Evolutionary conservation across 2,888 invertebrate genomes (phyloP), one percentile per base, ranked within the genome.

Genomic region (Phania funesta): DNA sequence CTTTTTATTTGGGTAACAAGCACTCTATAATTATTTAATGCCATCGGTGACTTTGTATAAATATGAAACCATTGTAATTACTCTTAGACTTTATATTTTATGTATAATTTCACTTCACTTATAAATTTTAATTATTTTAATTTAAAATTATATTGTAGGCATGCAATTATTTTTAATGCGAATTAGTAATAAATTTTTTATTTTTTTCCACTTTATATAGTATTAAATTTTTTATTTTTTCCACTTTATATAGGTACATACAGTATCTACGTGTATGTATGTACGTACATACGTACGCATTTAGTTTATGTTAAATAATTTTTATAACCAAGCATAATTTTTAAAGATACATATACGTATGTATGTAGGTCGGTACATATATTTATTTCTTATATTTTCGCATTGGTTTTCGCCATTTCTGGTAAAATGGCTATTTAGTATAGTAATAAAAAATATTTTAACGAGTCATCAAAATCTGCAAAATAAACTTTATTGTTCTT

Each of bases 381-480:
- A 18, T 35, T 29, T 18, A 2, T 13, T 32, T 26, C 22, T 8
- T 32, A 32, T 32, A 24, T 54, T 35, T 70, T 70, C 22, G 1
- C 20, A 20, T 60, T 50, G 26, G 48, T 71, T 73, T 76, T 22
- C 70, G 62, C 22, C 24, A 71, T 29, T 41, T 62, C 41, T 70
- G 68, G 26, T 68, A 70, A 75, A 52, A 56, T 68, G 35, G 11
- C 4, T 38, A 32, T 74, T 56, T 20, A 50, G 20, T 50, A 54
- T 80, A 41, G 46, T 22, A 67, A 68, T 11, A 68, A 68, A 60
- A 54, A 18, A 76, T 54, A 70, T 83, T 68, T 58, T 58, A 84
- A 67, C 78, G 80, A 83, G 78, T 79, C 80, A 79, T 77, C 77
- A 75, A 80, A 80, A 84, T 79, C 75, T 83, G 81, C 76, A 67